These are phyloP conservation scores for Tineola bisselliella DNA, from an alignment of 2,888 invertebrate genomes.

Conservation along the genomic window DNA sequence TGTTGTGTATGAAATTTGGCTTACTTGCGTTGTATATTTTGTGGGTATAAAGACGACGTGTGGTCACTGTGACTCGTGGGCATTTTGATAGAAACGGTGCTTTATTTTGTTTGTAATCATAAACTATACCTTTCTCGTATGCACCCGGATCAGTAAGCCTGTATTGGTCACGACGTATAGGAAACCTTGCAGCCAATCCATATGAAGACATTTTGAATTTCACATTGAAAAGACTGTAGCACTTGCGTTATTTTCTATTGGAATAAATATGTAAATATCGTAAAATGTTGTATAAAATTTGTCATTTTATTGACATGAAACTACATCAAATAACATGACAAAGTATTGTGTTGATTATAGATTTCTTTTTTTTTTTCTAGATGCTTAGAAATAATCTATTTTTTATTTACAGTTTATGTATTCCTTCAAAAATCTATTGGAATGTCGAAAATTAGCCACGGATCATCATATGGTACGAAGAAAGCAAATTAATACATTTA, in stretches of 20 bases:
- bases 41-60: constrained; percentile 36
- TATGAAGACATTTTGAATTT: constrained; percentile 27
- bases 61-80: constrained; percentile 26
- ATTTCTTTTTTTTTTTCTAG: too few species aligned
- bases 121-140: constrained; percentile 28
- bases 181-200: constrained; percentile 33
- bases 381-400: too few species aligned
- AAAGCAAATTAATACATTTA: constrained; percentile 53
- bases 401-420: constrained; percentile 74
- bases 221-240: background rate
- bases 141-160: constrained; percentile 43
- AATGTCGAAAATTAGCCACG: constrained; percentile 85
- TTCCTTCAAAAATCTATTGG: constrained; percentile 82
- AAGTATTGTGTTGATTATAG: too few species aligned
- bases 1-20: constrained; percentile 33
- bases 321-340: background rate
- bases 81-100: constrained; percentile 39
- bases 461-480: constrained; percentile 80
- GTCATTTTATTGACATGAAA: background rate
- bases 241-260: background rate
- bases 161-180: constrained; percentile 25
- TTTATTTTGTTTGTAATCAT: constrained; percentile 24
- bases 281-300: background rate
- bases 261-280: background rate
- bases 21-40: constrained; percentile 28